Evolutionary conservation across 2,888 invertebrate genomes (phyloP).

Genomic region (Ennomos erosarius): DNA sequence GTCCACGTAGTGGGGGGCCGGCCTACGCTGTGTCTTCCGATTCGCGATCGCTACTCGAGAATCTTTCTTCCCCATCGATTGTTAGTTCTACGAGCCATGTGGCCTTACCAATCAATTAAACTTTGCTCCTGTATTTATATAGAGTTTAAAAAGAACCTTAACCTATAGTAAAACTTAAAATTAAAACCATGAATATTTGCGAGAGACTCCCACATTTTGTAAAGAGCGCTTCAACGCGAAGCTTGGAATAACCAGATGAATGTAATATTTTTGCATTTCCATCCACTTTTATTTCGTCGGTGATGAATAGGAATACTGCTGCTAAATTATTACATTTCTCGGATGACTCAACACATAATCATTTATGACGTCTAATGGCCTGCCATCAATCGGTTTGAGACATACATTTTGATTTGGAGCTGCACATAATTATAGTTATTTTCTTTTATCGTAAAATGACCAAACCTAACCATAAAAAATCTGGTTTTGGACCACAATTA

Average conservation of each 20-base stretch:
- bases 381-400: constrained; percentile 7
- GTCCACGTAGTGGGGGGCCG: no score
- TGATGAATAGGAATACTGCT: constrained; percentile 28
- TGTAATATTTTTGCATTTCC: constrained; percentile 29
- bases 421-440: no score
- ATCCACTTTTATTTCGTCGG: constrained; percentile 26
- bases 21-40: no score
- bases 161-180: constrained; percentile 11
- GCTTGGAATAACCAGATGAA: constrained; percentile 21
- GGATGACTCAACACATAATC: constrained; percentile 14
- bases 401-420: constrained; percentile 18
- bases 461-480: neutral
- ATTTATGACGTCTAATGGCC: constrained; percentile 26
- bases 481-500: no score
- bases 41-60: no score
- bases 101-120: no score
- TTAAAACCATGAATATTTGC: constrained; percentile 25
- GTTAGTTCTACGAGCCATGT: no score
- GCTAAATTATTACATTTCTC: constrained; percentile 32
- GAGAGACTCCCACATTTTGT: constrained; percentile 17
- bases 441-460: no score
- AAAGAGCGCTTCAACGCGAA: constrained; percentile 24
- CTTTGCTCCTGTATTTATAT: no score
- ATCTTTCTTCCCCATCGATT: no score
- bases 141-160: no score